These are phyloP conservation scores for Omphaloscelis lunosa DNA, from an alignment of 2,888 invertebrate species.

Conservation along the genomic window DNA sequence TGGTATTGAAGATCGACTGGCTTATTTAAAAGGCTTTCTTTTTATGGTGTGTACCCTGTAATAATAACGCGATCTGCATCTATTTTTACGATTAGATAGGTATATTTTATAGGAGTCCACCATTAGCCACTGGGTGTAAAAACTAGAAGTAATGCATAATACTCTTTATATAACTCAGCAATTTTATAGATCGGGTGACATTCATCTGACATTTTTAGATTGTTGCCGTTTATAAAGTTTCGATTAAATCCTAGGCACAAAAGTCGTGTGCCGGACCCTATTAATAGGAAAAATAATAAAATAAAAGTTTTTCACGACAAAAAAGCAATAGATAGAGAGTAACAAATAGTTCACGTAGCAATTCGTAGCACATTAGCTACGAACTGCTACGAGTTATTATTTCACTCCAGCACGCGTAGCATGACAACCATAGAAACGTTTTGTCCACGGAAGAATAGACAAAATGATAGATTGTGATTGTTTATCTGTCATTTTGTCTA, in stretches of 20 bases:
- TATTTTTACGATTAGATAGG: neutral
- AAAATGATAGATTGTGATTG: too few relatives aligned
- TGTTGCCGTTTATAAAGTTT: too few relatives aligned
- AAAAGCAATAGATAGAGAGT: too few relatives aligned
- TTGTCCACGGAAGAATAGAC: too few relatives aligned
- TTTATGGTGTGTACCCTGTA: neutral
- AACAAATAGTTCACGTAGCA: too few relatives aligned
- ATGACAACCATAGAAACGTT: too few relatives aligned
- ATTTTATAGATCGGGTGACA: too few relatives aligned
- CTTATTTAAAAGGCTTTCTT: conserved; percentile 2
- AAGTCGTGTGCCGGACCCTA: neutral
- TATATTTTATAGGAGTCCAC: neutral
- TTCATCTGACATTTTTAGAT: too few relatives aligned
- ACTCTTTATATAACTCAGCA: too few relatives aligned
- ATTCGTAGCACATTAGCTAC: neutral
- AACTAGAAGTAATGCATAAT: neutral
- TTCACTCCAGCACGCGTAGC: neutral
- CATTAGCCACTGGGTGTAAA: neutral
- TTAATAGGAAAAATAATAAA: too few relatives aligned
- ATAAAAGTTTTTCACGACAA: too few relatives aligned
- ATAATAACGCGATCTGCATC: neutral
- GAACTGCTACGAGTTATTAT: neutral
- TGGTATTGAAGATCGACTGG: conserved; percentile 16
- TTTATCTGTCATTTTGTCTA: too few relatives aligned
- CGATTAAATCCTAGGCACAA: neutral